These are phyloP conservation scores for Sesia bembeciformis DNA, from an alignment of 2,888 invertebrate species.

Conservation along the genomic window DNA sequence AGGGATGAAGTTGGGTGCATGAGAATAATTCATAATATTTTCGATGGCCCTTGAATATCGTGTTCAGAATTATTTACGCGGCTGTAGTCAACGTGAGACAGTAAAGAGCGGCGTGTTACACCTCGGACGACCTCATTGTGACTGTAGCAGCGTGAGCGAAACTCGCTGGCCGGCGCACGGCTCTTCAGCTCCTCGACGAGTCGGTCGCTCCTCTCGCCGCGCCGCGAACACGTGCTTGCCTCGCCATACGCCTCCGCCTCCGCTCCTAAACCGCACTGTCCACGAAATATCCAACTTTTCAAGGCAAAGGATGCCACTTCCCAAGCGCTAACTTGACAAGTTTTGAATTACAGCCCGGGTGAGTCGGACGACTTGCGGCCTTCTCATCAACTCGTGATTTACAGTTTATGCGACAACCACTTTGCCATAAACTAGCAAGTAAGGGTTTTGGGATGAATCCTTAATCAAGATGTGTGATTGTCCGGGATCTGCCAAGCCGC, in stretches of 20 bases:
- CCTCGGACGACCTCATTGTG: slow-evolving; percentile 35
- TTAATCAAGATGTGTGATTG: neutral
- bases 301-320: neutral
- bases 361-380: neutral
- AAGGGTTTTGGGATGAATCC: neutral
- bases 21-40: slow-evolving; percentile 36
- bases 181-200: neutral
- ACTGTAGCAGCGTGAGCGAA: slow-evolving; percentile 22
- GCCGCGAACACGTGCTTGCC: neutral
- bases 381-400: neutral
- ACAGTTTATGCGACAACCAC: neutral
- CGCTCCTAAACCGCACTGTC: neutral
- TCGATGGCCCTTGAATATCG: slow-evolving; percentile 16
- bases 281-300: neutral
- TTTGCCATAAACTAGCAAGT: neutral
- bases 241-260: neutral
- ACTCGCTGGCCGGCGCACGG: neutral
- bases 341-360: neutral
- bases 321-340: neutral
- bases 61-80: slow-evolving; percentile 35
- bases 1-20: slow-evolving; percentile 20
- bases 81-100: slow-evolving; percentile 11
- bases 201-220: neutral
- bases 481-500: neutral
- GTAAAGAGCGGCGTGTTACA: slow-evolving; percentile 30